Base-by-base conservation (phyloP, 1,140 invertebrate genomes). In the Habropoda laboriosa region DNA sequence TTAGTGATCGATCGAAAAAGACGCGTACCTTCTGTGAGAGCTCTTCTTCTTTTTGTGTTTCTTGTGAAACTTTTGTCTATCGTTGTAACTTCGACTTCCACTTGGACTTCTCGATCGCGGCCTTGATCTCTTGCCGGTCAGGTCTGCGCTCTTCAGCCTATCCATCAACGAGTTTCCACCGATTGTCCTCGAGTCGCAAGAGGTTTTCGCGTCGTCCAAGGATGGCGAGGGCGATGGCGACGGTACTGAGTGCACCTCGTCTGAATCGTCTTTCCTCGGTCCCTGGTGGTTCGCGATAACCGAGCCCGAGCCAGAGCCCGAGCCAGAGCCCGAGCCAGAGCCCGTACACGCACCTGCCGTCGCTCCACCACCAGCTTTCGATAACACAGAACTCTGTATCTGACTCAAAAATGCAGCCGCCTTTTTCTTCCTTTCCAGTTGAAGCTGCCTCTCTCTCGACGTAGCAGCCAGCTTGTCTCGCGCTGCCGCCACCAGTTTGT, bases 361-460 rank as follows among this genome's bases (percentile, higher is more conserved):
- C 0, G 71, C 40, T 30, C 85, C 71, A 0, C 45, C 53, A 0
- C 45, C 53, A 8, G 47, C 57, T 74, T 91, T 92, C 0, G 72
- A 8, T 24, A 87, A 13, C 16, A 75, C 55, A 0, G 90, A 89
- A 3, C 88, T 86, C 87, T 95, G 95, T 49, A 95, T 94, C 73
- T 95, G 94, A 86, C 94, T 94, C 0, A 95, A 90, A 82, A 96
- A 96, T 57, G 94, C 94, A 16, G 95, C 93, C 0, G 95, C 95
- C 86, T 94, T 95, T 67, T 94, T 94, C 86, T 96, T 96, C 7
- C 96, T 91, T 87, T 97, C 96, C 38, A 95, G 87, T 86, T 97
- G 96, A 6, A 96, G 85, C 61, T 96, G 95, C 86, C 95, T 94
- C 83, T 97, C 95, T 72, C 94, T 94, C 12, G 94, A 93, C 5